Conservation (phyloP, 1,140 invertebrate species). For the Mamestra configurata region DNA sequence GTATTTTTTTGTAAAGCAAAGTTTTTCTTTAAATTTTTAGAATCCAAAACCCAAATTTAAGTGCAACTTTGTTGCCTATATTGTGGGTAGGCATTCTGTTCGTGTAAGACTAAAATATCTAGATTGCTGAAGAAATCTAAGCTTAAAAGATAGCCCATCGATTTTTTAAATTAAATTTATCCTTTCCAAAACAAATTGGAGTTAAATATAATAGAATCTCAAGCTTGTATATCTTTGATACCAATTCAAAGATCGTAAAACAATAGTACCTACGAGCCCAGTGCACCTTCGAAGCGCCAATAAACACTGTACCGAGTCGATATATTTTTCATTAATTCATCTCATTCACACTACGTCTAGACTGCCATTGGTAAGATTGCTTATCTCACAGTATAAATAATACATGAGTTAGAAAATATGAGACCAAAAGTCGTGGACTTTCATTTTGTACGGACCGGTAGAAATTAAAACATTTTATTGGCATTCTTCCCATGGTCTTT, state of each 20-base stretch:
- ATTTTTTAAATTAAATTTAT: too few relatives aligned
- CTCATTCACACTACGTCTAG: slow-evolving; percentile 82
- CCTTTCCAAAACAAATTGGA: too few relatives aligned
- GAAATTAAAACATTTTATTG: slow-evolving; percentile 84
- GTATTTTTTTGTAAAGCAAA: too few relatives aligned
- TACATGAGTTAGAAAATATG: slow-evolving; percentile 82
- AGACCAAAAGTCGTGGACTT: slow-evolving; percentile 66
- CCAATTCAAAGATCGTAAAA: not conserved
- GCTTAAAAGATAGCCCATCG: too few relatives aligned
- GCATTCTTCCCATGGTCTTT: slow-evolving; percentile 72
- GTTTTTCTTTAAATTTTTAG: too few relatives aligned
- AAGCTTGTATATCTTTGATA: not conserved
- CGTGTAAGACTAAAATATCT: too few relatives aligned
- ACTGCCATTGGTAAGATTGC: slow-evolving; percentile 78
- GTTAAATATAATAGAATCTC: too few relatives aligned
- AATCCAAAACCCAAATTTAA: too few relatives aligned
- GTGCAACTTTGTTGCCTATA: too few relatives aligned
- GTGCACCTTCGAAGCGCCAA: slow-evolving; percentile 62
- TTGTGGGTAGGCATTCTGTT: too few relatives aligned
- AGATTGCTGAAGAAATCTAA: too few relatives aligned
- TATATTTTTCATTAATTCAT: slow-evolving; percentile 77
- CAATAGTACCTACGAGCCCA: not conserved
- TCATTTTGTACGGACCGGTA: slow-evolving; percentile 76
- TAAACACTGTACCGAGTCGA: slow-evolving; percentile 74
- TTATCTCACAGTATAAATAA: slow-evolving; percentile 82